A percentile compares a stretch with the other conserved stretches of the same genome.
phyloP scores from a whole-genome alignment of 2,113 vertebrate genomes.

The Calypte anna region DNA sequence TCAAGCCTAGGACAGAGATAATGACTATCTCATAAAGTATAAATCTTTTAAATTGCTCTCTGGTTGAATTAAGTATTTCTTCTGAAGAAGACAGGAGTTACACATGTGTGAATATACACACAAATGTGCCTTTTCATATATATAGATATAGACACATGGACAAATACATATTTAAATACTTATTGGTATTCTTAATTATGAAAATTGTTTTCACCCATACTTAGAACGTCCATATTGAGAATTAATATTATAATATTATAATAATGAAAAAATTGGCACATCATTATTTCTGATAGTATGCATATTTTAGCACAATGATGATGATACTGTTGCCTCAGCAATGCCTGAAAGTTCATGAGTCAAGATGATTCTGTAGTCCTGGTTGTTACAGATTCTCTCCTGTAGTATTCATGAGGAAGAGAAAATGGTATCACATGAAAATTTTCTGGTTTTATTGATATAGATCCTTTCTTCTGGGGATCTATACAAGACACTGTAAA shows the following conservation, averaged over 20 bases:
- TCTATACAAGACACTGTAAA: neutral
- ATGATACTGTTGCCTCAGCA: neutral
- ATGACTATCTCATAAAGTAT: neutral
- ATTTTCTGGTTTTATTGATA: neutral
- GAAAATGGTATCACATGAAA: neutral
- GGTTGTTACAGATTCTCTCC: neutral
- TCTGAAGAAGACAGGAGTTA: rapidly evolving
- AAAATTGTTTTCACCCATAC: neutral
- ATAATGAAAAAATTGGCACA: neutral
- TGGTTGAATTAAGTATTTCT: neutral
- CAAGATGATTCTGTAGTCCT: neutral
- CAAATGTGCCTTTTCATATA: neutral
- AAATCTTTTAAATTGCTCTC: neutral
- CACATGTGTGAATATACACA: neutral
- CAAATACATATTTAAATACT: neutral
- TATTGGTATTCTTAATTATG: neutral
- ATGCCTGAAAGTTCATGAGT: neutral
- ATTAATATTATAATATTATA: neutral
- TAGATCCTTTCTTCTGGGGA: neutral
- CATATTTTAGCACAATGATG: neutral
- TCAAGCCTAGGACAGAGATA: neutral
- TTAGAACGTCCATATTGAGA: neutral
- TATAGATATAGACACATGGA: neutral
- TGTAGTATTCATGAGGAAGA: rapidly evolving
- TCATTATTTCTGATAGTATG: neutral